Conservation (phyloP, 2,797 vertebrate genomes). For the Sebastes elongatus region DNA sequence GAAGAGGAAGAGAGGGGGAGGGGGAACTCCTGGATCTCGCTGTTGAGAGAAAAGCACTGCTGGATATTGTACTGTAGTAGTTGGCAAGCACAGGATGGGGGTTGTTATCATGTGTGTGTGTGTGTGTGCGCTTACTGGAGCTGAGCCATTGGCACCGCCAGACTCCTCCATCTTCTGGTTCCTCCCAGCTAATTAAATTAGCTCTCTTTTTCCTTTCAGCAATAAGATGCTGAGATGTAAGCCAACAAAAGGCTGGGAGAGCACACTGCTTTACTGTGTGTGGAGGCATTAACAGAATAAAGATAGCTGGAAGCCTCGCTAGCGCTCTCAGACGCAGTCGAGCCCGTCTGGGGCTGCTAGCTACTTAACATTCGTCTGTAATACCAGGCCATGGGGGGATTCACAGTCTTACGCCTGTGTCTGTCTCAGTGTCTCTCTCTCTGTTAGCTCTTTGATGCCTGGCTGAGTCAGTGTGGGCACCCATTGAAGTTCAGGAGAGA, state of each 20-base stretch:
- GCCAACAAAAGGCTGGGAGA: slow-evolving; percentile 63
- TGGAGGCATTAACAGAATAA: slow-evolving; percentile 57
- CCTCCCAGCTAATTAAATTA: slow-evolving; percentile 78
- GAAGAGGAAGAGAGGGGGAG: slow-evolving; percentile 39
- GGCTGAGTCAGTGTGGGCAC: slow-evolving; percentile 53
- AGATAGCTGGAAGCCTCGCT: slow-evolving; percentile 56
- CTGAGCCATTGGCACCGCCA: slow-evolving; percentile 59
- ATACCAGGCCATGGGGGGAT: slow-evolving; percentile 59
- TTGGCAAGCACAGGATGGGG: slow-evolving; percentile 68
- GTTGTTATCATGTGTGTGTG: slow-evolving; percentile 39
- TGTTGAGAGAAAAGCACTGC: slow-evolving; percentile 65
- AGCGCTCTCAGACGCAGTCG: slow-evolving; percentile 39
- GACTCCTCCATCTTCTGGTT: slow-evolving; percentile 73
- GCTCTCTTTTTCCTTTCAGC: slow-evolving; percentile 64
- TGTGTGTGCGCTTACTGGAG: slow-evolving; percentile 57
- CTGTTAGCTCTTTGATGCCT: slow-evolving; percentile 55
- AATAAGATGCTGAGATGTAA: slow-evolving; percentile 61
- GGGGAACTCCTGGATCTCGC: slow-evolving; percentile 66
- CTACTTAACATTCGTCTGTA: slow-evolving; percentile 74
- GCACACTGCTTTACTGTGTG: slow-evolving; percentile 54
- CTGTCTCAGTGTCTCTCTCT: slow-evolving; percentile 50
- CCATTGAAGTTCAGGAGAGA: slow-evolving; percentile 47
- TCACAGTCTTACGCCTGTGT: slow-evolving; percentile 47
- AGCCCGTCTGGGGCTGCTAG: slow-evolving; percentile 64
- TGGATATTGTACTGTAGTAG: slow-evolving; percentile 70